A percentile compares a stretch with the other conserved stretches of the same genome.
Evolutionary conservation across 2,113 vertebrate species (phyloP).

Genomic region (Brienomyrus longianalis): DNA sequence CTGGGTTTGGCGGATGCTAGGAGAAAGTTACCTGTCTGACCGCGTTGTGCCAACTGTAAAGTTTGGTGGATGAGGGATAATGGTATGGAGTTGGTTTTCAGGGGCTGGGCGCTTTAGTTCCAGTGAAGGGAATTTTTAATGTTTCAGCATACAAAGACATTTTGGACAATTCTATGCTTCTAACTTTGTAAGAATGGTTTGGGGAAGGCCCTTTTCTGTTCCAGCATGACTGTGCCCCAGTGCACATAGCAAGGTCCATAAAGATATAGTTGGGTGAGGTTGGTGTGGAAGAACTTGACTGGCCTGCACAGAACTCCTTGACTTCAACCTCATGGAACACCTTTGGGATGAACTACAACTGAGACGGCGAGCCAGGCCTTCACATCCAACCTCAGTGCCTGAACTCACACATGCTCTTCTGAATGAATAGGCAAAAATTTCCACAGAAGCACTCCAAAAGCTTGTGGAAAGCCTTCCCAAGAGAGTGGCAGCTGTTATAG

Average conservation of each 20-base stretch:
- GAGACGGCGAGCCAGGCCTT: too few relatives aligned
- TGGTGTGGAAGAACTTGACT: too few relatives aligned
- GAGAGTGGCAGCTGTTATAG: too few relatives aligned
- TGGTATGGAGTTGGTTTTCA: neutral
- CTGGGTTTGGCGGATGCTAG: neutral
- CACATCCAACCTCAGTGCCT: too few relatives aligned
- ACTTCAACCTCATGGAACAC: too few relatives aligned
- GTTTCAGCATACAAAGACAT: neutral
- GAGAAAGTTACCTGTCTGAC: neutral
- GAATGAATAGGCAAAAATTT: too few relatives aligned
- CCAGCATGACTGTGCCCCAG: neutral
- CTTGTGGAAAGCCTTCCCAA: too few relatives aligned
- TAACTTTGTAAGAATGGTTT: neutral
- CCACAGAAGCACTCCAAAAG: too few relatives aligned
- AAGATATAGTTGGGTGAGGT: too few relatives aligned
- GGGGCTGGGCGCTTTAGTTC: neutral
- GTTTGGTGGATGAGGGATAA: neutral
- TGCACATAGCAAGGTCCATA: neutral
- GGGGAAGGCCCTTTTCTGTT: neutral
- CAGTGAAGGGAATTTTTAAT: neutral
- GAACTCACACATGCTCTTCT: too few relatives aligned
- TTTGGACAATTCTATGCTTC: neutral
- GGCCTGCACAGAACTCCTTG: too few relatives aligned
- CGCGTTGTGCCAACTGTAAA: neutral
- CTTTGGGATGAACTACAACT: too few relatives aligned